Percentiles rank a stretch among this genome's conserved stretches.
Conservation (phyloP, 92 coral and sea anemone species). For the Umimayanthus kanabou region DNA sequence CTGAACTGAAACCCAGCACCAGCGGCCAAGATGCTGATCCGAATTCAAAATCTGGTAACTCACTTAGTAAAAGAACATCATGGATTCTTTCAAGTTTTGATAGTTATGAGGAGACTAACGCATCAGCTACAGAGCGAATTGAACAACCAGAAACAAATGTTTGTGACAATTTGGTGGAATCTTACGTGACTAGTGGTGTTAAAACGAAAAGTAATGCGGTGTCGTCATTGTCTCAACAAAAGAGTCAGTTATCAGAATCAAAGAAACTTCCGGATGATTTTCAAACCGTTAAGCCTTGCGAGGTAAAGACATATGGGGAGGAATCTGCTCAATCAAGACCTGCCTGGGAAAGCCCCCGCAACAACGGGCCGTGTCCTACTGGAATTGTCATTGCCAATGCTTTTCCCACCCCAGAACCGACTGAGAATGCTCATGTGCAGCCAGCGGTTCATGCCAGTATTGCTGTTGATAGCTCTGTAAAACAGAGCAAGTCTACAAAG, state of each 20-base stretch:
- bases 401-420: constrained; percentile 91
- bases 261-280: background rate
- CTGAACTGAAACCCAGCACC: background rate
- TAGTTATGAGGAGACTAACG: background rate
- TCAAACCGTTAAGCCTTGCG: background rate
- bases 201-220: background rate
- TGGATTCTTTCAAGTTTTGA: constrained; percentile 41
- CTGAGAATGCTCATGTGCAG: constrained; percentile 44
- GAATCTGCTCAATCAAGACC: constrained; percentile 39
- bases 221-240: background rate
- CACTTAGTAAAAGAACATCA: background rate
- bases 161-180: background rate
- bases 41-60: background rate
- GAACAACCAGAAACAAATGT: background rate
- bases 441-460: constrained; percentile 39
- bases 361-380: constrained; percentile 21
- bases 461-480: constrained; percentile 37
- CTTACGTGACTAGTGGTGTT: background rate
- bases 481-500: constrained; percentile 39
- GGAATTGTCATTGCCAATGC: constrained; percentile 79
- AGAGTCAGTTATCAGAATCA: background rate
- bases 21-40: background rate
- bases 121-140: background rate
- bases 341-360: constrained; percentile 43
- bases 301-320: background rate